phyloP scores from a whole-genome alignment of 1,140 invertebrate species.

The Drosophila dunni region DNA sequence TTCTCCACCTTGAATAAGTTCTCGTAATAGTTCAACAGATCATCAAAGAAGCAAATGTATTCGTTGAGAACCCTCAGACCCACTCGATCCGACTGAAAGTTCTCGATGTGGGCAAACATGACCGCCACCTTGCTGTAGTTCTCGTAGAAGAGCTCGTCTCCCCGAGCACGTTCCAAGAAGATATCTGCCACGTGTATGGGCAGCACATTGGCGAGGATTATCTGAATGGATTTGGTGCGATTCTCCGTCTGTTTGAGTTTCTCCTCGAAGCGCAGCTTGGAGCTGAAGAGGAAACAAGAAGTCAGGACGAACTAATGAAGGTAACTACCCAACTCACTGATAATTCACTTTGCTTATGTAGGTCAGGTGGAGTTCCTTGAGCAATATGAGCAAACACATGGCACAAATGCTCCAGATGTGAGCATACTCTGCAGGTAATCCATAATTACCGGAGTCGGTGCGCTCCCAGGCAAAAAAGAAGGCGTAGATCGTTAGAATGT shows the following conservation, averaged over 20 bases:
- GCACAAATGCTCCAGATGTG: conserved; percentile 42
- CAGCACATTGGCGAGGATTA: conserved; percentile 92
- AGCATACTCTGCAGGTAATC: conserved; percentile 46
- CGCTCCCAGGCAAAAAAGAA: conserved; percentile 86
- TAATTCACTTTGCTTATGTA: conserved; percentile 40
- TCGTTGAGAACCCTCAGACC: conserved; percentile 92
- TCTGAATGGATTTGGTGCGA: conserved; percentile 91
- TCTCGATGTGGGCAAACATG: conserved; percentile 95
- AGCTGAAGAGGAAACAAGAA: conserved; percentile 1
- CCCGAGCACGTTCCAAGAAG: conserved; percentile 87
- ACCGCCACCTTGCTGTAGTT: conserved; percentile 92
- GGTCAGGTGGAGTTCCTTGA: conserved; percentile 35
- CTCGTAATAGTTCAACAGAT: conserved; percentile 65
- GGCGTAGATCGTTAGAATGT: conserved; percentile 86
- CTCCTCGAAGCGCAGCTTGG: conserved; percentile 57
- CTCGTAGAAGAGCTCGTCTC: conserved; percentile 92
- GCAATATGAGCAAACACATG: conserved; percentile 11
- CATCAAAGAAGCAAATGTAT: conserved; percentile 94
- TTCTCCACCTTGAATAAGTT: conserved; percentile 88
- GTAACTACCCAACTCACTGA: conserved; percentile 26
- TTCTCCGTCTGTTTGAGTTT: conserved; percentile 91
- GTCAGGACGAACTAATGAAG: background rate
- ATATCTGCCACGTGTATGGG: conserved; percentile 92
- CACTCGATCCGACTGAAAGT: conserved; percentile 87
- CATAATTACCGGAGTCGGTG: conserved; percentile 92